These are phyloP conservation scores for Orchesella flavescens DNA, from an alignment of 2,888 invertebrate genomes.

Conservation along the genomic window DNA sequence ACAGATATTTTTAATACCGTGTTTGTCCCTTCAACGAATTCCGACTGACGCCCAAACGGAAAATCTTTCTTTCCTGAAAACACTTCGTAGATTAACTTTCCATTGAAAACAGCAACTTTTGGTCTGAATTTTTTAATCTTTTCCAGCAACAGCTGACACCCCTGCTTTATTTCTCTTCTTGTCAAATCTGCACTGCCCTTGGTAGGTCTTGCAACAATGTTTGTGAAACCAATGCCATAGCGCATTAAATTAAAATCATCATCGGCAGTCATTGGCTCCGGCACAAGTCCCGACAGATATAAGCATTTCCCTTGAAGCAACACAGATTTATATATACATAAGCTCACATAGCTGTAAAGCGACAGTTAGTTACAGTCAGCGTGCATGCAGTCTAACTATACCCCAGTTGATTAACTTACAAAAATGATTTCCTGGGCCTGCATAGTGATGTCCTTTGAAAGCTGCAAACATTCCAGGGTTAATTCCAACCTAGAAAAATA, in stretches of 20 bases:
- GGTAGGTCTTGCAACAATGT: slow-evolving; percentile 96
- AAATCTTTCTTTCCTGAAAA: slow-evolving; percentile 98
- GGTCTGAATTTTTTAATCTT: slow-evolving; percentile 94
- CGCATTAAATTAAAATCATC: slow-evolving; percentile 95
- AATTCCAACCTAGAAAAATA: slow-evolving; percentile 88
- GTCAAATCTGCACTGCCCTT: slow-evolving; percentile 97
- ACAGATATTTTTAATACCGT: too few relatives aligned
- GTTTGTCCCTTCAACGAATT: slow-evolving; percentile 92
- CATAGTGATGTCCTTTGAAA: slow-evolving; percentile 98
- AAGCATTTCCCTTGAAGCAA: slow-evolving; percentile 87
- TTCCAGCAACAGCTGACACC: slow-evolving; percentile 88
- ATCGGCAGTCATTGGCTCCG: slow-evolving; percentile 96
- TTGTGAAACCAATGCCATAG: slow-evolving; percentile 97
- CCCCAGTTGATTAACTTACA: slow-evolving; percentile 78
- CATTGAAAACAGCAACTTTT: slow-evolving; percentile 97
- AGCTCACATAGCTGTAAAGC: too few relatives aligned
- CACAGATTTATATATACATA: too few relatives aligned
- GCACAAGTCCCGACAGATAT: slow-evolving; percentile 92
- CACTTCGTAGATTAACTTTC: slow-evolving; percentile 98
- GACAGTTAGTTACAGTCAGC: too few relatives aligned
- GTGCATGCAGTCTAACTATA: neutral
- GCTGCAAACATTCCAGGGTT: slow-evolving; percentile 98
- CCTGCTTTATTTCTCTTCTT: slow-evolving; percentile 94
- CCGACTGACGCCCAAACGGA: slow-evolving; percentile 95
- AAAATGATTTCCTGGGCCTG: slow-evolving; percentile 98